Conservation (phyloP, 1,140 invertebrate species). For the Phymorhynchus buccinoides region DNA sequence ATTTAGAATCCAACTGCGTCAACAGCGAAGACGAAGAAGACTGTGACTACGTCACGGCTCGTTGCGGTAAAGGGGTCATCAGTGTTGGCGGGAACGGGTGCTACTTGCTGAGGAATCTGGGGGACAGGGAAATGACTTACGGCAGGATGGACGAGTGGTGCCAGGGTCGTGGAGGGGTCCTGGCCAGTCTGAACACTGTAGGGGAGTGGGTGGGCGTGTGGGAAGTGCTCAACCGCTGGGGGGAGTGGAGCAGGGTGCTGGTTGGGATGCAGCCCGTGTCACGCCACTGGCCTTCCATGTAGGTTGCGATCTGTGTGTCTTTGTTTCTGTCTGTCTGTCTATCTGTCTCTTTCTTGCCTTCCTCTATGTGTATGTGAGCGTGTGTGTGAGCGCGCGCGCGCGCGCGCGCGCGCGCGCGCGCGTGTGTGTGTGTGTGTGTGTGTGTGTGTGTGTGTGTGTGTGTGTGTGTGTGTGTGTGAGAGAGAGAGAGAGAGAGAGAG, state of each 20-base stretch:
- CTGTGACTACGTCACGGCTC: conserved; percentile 2
- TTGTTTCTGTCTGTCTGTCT: not conserved
- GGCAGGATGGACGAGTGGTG: not conserved
- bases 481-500: too few species aligned
- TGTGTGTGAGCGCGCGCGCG: not conserved
- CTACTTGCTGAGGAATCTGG: not conserved
- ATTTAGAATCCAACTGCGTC: conserved; percentile 15
- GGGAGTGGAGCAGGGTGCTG: not conserved
- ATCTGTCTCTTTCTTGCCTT: too few species aligned
- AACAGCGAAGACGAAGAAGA: not conserved
- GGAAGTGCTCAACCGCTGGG: not conserved
- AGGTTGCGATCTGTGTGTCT: not conserved
- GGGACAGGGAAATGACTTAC: not conserved
- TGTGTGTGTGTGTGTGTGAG: not conserved
- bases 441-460: not conserved
- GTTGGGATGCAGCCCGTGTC: not conserved
- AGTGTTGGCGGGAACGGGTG: not conserved
- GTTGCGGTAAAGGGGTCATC: not conserved
- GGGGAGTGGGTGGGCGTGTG: not conserved
- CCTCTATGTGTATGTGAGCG: not conserved
- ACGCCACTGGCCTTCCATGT: not conserved
- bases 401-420: too few species aligned
- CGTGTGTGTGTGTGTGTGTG: not conserved
- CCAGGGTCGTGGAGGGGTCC: not conserved
- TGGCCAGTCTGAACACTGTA: conserved; percentile 15